phyloP scores from a whole-genome alignment of 2,888 invertebrate genomes.

The Agrotis puta region DNA sequence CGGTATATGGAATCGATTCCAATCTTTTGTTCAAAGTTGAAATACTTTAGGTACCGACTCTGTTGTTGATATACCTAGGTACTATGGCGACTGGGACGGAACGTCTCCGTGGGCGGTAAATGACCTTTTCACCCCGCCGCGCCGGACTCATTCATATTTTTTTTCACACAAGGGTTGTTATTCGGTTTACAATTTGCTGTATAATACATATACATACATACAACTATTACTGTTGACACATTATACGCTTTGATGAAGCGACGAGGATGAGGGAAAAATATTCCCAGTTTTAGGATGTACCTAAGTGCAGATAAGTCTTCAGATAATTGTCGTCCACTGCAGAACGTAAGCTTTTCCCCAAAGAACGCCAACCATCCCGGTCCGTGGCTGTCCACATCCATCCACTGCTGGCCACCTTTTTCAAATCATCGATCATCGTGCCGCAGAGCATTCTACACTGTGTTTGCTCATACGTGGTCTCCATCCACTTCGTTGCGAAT shows the following conservation, averaged over 20 bases:
- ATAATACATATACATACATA: background rate
- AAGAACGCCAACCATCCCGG: too few relatives aligned
- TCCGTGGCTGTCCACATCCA: too few relatives aligned
- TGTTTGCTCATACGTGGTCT: too few relatives aligned
- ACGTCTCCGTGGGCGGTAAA: slow-evolving; percentile 40
- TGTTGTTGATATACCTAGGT: background rate
- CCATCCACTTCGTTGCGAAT: too few relatives aligned
- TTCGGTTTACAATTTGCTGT: background rate
- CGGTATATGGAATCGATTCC: background rate
- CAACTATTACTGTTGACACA: background rate
- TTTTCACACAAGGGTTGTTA: slow-evolving; percentile 12
- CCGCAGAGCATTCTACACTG: too few relatives aligned
- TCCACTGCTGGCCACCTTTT: too few relatives aligned
- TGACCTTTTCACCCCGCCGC: slow-evolving; percentile 22
- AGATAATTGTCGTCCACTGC: too few relatives aligned
- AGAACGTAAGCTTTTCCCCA: too few relatives aligned
- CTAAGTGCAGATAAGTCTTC: too few relatives aligned
- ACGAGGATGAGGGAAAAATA: too few relatives aligned
- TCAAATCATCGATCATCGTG: too few relatives aligned
- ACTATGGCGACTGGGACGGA: background rate
- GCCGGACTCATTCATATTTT: slow-evolving; percentile 30
- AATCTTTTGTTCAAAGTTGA: background rate
- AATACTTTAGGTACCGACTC: background rate
- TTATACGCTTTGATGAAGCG: background rate
- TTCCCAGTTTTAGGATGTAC: too few relatives aligned